These are phyloP conservation scores for Poicephalus meyeri DNA, from an alignment of 2,113 vertebrate species.

Conservation along the genomic window DNA sequence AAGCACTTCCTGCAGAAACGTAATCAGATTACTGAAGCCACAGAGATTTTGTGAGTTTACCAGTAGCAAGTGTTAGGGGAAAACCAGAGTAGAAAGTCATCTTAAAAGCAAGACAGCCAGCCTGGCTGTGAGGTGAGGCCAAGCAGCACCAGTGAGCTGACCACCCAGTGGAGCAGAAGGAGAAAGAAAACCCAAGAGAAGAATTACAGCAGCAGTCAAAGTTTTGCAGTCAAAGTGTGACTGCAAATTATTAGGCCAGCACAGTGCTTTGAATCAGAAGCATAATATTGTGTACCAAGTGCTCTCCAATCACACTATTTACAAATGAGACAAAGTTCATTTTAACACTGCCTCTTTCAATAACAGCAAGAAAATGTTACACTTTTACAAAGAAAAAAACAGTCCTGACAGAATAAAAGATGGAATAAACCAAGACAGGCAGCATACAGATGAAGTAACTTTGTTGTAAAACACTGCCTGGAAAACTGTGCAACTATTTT, in stretches of 20 bases:
- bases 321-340: rapidly evolving
- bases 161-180: neutral
- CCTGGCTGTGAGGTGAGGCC: neutral
- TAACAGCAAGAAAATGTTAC: neutral
- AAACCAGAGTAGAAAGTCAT: neutral
- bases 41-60: neutral
- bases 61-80: neutral
- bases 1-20: neutral
- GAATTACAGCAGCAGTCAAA: neutral
- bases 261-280: neutral
- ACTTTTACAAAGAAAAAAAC: neutral
- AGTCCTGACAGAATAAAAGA: neutral
- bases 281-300: neutral
- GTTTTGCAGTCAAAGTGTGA: neutral
- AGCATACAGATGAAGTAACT: neutral
- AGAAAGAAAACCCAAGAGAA: neutral
- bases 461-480: neutral
- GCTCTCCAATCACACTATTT: neutral
- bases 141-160: neutral
- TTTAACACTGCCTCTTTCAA: neutral
- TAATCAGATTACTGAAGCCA: neutral
- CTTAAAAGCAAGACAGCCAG: neutral
- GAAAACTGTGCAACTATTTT: neutral
- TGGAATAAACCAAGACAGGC: neutral
- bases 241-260: neutral